Evolutionary conservation across 2,113 vertebrate species (phyloP).

Genomic region (Ariopsis seemanni): DNA sequence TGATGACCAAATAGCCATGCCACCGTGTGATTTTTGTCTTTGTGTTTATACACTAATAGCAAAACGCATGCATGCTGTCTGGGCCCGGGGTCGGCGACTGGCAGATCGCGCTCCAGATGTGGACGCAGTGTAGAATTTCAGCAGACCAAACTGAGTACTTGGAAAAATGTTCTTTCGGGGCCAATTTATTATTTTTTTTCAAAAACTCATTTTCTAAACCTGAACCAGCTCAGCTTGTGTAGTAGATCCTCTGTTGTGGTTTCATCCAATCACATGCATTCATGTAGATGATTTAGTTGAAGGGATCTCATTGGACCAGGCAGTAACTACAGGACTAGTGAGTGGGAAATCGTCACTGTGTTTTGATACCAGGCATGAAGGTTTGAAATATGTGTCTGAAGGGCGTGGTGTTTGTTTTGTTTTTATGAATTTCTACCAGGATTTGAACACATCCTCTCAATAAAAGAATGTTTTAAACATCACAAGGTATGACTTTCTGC

Average conservation of each 20-base stretch:
- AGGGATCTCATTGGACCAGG: background rate
- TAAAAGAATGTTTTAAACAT: too few species aligned
- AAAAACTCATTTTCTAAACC: background rate
- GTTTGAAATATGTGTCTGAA: too few species aligned
- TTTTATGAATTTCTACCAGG: too few species aligned
- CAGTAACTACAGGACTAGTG: too few species aligned
- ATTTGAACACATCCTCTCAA: too few species aligned
- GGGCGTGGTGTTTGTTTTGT: background rate
- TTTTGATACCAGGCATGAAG: too few species aligned
- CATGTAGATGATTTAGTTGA: background rate
- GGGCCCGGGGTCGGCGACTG: background rate
- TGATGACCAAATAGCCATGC: conserved; percentile 47
- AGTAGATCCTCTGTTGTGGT: background rate
- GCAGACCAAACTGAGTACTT: background rate
- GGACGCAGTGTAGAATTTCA: background rate
- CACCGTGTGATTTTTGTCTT: conserved; percentile 14
- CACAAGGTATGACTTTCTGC: too few species aligned
- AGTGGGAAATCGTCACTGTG: too few species aligned
- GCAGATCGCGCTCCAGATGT: background rate
- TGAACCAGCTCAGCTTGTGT: background rate
- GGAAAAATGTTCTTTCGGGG: background rate
- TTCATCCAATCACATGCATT: background rate
- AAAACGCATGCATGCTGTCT: background rate
- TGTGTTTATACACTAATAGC: background rate
- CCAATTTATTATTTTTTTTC: too few species aligned